Base-by-base conservation (phyloP, 2,113 vertebrate species). In the Rhinichthys klamathensis region DNA sequence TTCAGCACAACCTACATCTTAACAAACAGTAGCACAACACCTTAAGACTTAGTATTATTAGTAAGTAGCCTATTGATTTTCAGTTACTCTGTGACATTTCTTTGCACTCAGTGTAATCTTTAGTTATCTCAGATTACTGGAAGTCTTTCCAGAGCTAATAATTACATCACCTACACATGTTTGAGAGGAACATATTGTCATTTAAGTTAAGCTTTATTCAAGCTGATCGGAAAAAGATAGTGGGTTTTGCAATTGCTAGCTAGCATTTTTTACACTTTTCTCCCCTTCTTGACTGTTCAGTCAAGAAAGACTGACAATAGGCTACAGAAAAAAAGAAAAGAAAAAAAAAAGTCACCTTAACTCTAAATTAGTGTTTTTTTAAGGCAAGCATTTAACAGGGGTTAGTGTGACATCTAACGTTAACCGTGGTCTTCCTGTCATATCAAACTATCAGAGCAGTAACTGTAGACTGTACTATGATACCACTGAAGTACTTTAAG, bases 101-200 rank as follows among this genome's bases (percentile, higher is more conserved):
- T 44, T 41, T 49, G 8, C 38, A 12, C 25, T 49, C 56, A 23
- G 38, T 18, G 15, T 13, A 63, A 49, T 65, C n/a, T 38, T 2
- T 21, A 9, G 58, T 46, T 65, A 49, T 65, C 23, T 80, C 58
- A 65, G 60, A 67, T 65, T 67, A 80, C 58, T 44, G 78, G 78
- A 80, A 54, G 49, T 51, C 74, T 54, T 54, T 76, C 46, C 16
- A 76, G 27, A 76, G 74, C 74, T 76, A 76, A 76, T 76, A 54
- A 54, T 76, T 76, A 23, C 74, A 32, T 76, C 49, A 76, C 74
- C 15, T 21, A 76, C 74, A 80, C 35, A 23, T 6, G 44, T 63
- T 16, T 65, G 58, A 80, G 77, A 6, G 32, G 32, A 38, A 41
- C 54, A 78, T n/a, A n/a, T 13, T 23, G 49, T 13, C 11, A 56